phyloP scores from a whole-genome alignment of 2,113 vertebrate species.

The Plectropomus leopardus region DNA sequence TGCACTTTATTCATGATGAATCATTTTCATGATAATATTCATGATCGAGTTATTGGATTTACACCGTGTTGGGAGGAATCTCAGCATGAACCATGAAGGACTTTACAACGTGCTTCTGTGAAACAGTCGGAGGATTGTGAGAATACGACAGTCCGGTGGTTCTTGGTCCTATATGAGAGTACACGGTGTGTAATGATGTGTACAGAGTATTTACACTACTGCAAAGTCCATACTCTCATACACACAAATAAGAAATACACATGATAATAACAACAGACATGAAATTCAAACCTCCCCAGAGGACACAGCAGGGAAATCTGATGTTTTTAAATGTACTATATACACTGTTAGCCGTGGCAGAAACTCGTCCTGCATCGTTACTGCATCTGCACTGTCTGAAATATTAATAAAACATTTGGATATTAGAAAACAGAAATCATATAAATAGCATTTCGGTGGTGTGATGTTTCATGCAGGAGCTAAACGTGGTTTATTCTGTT shows the following conservation, averaged over 20 bases:
- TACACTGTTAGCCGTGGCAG: slow-evolving; percentile 7
- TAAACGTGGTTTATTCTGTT: background rate
- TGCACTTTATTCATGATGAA: slow-evolving; percentile 46
- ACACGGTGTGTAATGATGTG: background rate
- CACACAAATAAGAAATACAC: slow-evolving; percentile 25
- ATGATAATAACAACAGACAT: background rate
- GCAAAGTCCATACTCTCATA: slow-evolving; percentile 7
- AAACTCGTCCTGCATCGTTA: background rate
- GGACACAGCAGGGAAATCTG: background rate
- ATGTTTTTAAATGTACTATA: slow-evolving; percentile 1
- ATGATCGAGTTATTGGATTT: too few relatives aligned
- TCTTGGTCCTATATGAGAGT: slow-evolving; percentile 32
- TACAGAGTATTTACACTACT: slow-evolving; percentile 27
- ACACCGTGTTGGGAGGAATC: slow-evolving; percentile 11
- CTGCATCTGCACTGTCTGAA: slow-evolving; percentile 8
- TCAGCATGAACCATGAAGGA: background rate
- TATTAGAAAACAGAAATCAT: slow-evolving; percentile 1
- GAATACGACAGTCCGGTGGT: background rate
- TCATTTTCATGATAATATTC: too few relatives aligned
- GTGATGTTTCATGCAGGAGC: slow-evolving; percentile 15
- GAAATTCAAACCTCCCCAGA: background rate
- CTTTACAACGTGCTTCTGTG: slow-evolving; percentile 20
- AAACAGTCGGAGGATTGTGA: background rate
- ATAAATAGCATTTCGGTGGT: background rate
- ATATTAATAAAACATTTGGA: background rate